Base-by-base conservation (phyloP, 2,797 vertebrate species). In the Myotis pilosus region DNA sequence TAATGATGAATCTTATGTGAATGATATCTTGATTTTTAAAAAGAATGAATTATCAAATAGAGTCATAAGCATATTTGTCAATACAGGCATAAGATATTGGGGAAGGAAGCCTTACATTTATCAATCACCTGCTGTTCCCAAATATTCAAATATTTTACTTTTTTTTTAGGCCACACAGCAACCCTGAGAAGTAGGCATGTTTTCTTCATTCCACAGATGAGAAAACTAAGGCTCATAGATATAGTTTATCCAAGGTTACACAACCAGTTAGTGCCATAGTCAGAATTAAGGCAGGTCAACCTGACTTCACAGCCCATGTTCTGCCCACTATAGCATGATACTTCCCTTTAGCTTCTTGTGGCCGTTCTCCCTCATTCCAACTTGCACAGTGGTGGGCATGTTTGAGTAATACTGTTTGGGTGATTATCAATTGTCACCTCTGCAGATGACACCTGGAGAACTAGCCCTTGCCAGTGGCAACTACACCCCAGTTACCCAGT, bases 391-490 rank as follows among this genome's bases (percentile, higher is more conserved):
- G 9, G 57, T 33, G 15, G 33, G 25, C 49, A 53, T 30, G 11
- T 51, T 33, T 22, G 23, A 41, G 25, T 22, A 51, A 66, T 2
- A 28, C 19, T 69, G 47, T 47, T 44, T 66, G 41, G 80, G 10
- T 23, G 51, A 79, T 10, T 62, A 6, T 74, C 44, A 8, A 28
- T 2, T 71, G 82, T 95, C 68, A 47, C 64, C 68, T 92, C 84
- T 79, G 38, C 90, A 97, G 93, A 95, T 92, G 96, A 72, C 51
- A 17, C 87, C 76, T 44, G 72, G 89, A 79, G 71, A 94, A 33
- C 68, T 33, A 72, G 95, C 81, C 55, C 57, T 74, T n/a, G 36
- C 83, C n/a, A 33, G 72, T 4, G 41, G 68, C 66, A 97, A 96
- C 91, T 23, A 82, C 57, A 97, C 95, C 8, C 55, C n/a, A 0